phyloP scores from a whole-genome alignment of 2,113 vertebrate genomes.

The Platichthys stellatus region DNA sequence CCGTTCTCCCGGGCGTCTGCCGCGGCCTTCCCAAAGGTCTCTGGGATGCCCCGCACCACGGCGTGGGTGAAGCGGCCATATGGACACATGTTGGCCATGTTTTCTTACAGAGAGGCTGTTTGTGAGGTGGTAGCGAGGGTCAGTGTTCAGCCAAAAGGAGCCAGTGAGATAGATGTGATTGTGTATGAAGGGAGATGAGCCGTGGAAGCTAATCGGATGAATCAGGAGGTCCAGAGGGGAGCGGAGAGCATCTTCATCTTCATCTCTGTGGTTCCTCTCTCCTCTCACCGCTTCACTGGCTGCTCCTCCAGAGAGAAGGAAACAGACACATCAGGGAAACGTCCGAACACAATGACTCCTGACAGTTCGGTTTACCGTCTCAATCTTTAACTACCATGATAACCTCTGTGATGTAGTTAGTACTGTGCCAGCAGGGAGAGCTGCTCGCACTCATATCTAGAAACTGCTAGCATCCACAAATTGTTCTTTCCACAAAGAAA shows the following conservation, averaged over 20 bases:
- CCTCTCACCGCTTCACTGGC: not conserved
- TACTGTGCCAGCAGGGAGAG: no score
- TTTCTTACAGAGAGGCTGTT: not conserved
- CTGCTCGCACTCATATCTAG: no score
- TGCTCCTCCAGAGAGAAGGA: slow-evolving; percentile 18
- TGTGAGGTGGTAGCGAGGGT: not conserved
- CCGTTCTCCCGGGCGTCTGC: slow-evolving; percentile 58
- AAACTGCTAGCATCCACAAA: no score
- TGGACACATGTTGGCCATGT: slow-evolving; percentile 79
- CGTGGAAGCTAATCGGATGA: not conserved
- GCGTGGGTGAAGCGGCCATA: slow-evolving; percentile 91
- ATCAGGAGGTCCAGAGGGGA: slow-evolving; percentile 2
- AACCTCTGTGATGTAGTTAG: no score
- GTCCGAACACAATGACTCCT: not conserved
- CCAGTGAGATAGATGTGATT: no score
- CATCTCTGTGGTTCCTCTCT: slow-evolving; percentile 1
- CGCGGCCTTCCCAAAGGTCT: slow-evolving; percentile 75
- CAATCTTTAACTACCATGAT: no score
- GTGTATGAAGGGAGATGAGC: no score
- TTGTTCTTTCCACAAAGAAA: no score
- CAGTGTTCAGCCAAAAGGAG: no score
- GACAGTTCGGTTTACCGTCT: no score
- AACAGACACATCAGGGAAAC: not conserved
- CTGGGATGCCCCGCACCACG: slow-evolving; percentile 87
- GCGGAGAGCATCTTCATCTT: slow-evolving; percentile 28